These are phyloP conservation scores for Onychomys leucogaster DNA, from an alignment of 2,797 vertebrate species.

Conservation along the genomic window DNA sequence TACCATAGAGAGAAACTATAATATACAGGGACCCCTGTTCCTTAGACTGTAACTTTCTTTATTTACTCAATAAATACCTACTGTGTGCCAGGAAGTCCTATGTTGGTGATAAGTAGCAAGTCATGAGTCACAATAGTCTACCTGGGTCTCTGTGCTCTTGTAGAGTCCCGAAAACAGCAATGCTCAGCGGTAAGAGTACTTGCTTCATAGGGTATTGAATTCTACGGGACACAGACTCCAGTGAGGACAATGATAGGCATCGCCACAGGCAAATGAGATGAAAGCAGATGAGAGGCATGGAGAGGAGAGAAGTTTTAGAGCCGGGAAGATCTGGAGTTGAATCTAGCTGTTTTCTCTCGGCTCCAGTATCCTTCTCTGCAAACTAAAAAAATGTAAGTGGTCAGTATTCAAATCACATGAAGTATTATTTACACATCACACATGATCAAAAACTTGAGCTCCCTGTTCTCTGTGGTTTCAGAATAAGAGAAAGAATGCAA, in stretches of 20 bases:
- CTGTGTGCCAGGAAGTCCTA: neutral
- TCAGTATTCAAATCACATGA: neutral
- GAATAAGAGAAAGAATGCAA: neutral
- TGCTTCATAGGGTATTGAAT: neutral
- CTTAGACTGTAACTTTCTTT: neutral
- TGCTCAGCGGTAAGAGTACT: neutral
- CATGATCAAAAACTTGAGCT: neutral
- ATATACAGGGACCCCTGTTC: neutral
- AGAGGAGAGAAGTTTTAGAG: neutral
- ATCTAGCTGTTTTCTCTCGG: neutral
- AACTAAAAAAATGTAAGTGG: neutral
- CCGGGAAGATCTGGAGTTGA: neutral
- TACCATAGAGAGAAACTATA: neutral
- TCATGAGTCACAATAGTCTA: neutral
- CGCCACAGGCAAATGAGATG: neutral
- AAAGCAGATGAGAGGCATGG: neutral
- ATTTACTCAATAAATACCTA: neutral
- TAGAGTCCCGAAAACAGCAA: neutral
- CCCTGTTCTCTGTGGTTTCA: neutral
- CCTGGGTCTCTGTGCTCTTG: neutral
- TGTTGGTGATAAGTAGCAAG: neutral
- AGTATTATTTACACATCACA: neutral
- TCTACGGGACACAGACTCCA: neutral
- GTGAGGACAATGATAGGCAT: too few relatives aligned
- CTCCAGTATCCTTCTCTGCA: neutral